Evolutionary conservation across 1,140 invertebrate species (phyloP).

Genomic region (Probaryconus sp.): DNA sequence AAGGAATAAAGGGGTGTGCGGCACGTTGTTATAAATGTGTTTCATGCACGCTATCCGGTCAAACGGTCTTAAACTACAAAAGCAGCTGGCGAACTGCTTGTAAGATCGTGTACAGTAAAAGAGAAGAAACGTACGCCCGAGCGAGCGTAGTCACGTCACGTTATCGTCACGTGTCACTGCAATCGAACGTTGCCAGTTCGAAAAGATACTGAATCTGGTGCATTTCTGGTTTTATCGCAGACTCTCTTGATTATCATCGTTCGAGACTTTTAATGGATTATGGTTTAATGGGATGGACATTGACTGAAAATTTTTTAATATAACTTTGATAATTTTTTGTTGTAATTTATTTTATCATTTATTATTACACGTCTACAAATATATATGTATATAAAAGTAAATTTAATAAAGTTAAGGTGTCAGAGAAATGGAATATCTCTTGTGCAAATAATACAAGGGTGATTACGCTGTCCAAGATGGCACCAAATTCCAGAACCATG

Average conservation of each 20-base stretch:
- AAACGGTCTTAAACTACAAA: constrained; percentile 67
- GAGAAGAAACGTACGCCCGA: constrained; percentile 46
- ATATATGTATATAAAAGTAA: too few species aligned
- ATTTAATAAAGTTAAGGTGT: constrained; percentile 26
- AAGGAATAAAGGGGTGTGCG: constrained; percentile 56
- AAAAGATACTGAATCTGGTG: constrained; percentile 49
- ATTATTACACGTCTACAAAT: too few species aligned
- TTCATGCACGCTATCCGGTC: constrained; percentile 70
- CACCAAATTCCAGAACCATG: constrained; percentile 56
- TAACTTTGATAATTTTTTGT: too few species aligned
- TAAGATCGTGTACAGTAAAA: constrained; percentile 47
- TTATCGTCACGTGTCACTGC: constrained; percentile 70
- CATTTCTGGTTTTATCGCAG: constrained; percentile 54
- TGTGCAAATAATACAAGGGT: constrained; percentile 36
- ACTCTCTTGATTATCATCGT: too few species aligned
- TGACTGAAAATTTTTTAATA: too few species aligned
- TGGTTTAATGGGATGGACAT: too few species aligned
- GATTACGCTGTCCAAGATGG: constrained; percentile 37
- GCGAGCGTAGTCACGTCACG: constrained; percentile 69
- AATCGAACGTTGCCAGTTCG: constrained; percentile 46
- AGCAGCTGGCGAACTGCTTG: constrained; percentile 55
- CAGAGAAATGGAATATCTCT: neutral
- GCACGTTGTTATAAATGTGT: constrained; percentile 70
- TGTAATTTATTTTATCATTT: too few species aligned
- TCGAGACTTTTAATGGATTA: too few species aligned